Evolutionary conservation across 2,113 vertebrate genomes (phyloP), one percentile per base, ranked within the genome.

Genomic region (Gymnobelideus leadbeateri): DNA sequence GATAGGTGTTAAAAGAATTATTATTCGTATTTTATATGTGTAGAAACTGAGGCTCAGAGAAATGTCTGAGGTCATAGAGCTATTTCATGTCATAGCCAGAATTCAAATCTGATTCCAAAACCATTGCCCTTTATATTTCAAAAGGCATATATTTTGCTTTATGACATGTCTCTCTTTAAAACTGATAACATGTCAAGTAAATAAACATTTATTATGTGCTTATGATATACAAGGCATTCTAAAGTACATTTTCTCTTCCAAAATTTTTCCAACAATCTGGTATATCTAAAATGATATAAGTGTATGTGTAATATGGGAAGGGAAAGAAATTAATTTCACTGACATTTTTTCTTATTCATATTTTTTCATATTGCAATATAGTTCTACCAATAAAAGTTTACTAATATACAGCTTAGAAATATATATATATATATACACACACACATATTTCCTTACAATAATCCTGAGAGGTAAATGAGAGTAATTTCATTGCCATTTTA

Each of bases 1-100:
- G 6, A 43, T 43, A 84, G 19, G n/a, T 84, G 43, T 84, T 84
- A 84, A 84, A 84, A n/a, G 12, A 77, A 84, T 43, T 43, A 43
- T 84, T 21, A 84, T 84, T 43, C 16, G 19, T 43, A 84, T 84
- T 84, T 84, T 43, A 43, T 6, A 23, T 43, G 19, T 84, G 68
- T 19, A 84, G n/a, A 84, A 84, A 84, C 37, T 84, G 37, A 43
- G 37, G 19, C 19, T 84, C 19, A 84, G n/a, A 84, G 7, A 43
- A 37, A 23, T 84, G 19, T 2, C 7, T 7, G 8, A 43, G 57
- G 11, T 68, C 24, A 68, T 11, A n/a, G n/a, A 23, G 37, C 14
- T 43, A 90, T 50, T 93, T 95, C 96, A 90, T 61, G 37, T 95
- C 96, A 93, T 68, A 91, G 95, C 92, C 84, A 8, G 61, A 93